Conservation (phyloP, 1,140 invertebrate genomes). For the Potamilus streckersoni region DNA sequence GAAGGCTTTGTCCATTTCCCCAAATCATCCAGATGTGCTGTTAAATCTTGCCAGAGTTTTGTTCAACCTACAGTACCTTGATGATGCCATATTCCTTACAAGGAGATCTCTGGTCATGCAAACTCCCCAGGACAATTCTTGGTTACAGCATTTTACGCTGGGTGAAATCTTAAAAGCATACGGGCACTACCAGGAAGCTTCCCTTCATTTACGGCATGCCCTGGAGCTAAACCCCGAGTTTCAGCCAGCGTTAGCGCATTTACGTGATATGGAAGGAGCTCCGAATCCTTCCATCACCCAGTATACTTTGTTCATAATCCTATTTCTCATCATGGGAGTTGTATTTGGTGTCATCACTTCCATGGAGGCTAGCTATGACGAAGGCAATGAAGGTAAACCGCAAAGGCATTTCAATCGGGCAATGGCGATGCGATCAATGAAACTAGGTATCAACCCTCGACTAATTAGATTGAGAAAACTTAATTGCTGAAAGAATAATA, state of each 20-base stretch:
- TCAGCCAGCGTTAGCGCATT: slow-evolving; percentile 79
- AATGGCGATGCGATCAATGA: slow-evolving; percentile 85
- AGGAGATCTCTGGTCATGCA: slow-evolving; percentile 80
- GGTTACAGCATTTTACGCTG: slow-evolving; percentile 90
- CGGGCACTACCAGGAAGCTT: slow-evolving; percentile 85
- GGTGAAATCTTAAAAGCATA: slow-evolving; percentile 77
- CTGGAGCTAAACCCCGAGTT: slow-evolving; percentile 86
- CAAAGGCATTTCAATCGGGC: slow-evolving; percentile 85
- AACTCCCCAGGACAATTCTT: slow-evolving; percentile 84
- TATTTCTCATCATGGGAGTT: slow-evolving; percentile 81
- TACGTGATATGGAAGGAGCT: slow-evolving; percentile 74
- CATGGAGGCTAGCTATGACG: slow-evolving; percentile 73
- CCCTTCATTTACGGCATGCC: slow-evolving; percentile 82
- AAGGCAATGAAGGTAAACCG: slow-evolving; percentile 74
- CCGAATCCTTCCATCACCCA: slow-evolving; percentile 62
- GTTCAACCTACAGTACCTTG: slow-evolving; percentile 86
- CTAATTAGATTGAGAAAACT: slow-evolving; percentile 65
- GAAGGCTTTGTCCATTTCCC: slow-evolving; percentile 83
- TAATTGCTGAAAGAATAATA: slow-evolving; percentile 17
- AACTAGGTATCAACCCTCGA: slow-evolving; percentile 69
- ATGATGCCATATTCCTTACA: slow-evolving; percentile 88
- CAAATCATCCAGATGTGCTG: slow-evolving; percentile 86
- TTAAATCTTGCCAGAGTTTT: slow-evolving; percentile 86
- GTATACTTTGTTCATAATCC: slow-evolving; percentile 87
- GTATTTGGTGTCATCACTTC: slow-evolving; percentile 84